Conservation (phyloP, 92 coral and sea anemone genomes). For the Pocillopora meandrina region DNA sequence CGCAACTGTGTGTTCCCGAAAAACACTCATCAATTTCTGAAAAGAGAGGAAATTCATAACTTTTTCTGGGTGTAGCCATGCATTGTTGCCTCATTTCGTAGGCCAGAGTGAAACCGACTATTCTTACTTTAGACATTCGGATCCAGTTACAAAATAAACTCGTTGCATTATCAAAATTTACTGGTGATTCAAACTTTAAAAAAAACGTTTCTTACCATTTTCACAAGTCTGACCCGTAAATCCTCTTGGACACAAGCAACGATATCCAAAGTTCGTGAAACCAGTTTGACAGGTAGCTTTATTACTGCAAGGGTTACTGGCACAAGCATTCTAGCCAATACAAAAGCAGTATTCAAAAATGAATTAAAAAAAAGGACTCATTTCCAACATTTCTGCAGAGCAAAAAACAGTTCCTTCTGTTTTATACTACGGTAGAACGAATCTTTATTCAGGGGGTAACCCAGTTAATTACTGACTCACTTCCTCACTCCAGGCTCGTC, state of each 20-base stretch:
- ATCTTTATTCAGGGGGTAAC: too few relatives aligned
- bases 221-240: neutral
- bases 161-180: too few relatives aligned
- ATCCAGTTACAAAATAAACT: neutral
- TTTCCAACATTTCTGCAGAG: neutral
- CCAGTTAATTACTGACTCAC: too few relatives aligned
- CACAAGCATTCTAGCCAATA: neutral
- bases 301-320: neutral
- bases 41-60: neutral
- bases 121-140: too few relatives aligned
- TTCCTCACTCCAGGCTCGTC: too few relatives aligned
- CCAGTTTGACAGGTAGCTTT: conserved; percentile 2
- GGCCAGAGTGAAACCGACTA: neutral
- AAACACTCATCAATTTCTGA: neutral
- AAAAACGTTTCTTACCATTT: neutral
- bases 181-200: neutral
- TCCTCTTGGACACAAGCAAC: neutral
- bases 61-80: neutral
- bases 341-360: neutral
- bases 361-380: neutral
- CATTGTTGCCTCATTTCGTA: too few relatives aligned
- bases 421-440: neutral
- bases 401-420: neutral
- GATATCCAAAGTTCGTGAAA: neutral
- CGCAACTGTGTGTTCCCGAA: neutral